Evolutionary conservation across 1,140 invertebrate genomes (phyloP).

Genomic region (Hylyphantes graminicola): DNA sequence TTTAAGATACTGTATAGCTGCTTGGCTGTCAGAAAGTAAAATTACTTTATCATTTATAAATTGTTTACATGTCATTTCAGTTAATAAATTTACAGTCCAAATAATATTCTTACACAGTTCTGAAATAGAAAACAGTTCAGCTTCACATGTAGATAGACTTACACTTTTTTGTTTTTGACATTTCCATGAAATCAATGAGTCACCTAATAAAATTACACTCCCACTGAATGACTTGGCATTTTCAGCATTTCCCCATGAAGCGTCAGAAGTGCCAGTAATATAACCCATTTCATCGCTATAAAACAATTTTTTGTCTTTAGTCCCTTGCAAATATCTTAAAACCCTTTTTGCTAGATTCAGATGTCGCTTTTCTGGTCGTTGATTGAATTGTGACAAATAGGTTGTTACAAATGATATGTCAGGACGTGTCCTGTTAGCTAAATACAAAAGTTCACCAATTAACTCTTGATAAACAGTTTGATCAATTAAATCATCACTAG

Average conservation of each 20-base stretch:
- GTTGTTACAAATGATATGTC: conserved; percentile 62
- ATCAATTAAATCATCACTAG: neutral
- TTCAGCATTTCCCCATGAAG: neutral
- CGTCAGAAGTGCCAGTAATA: neutral
- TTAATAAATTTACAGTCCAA: neutral
- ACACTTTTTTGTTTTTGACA: neutral
- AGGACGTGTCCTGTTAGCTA: conserved; percentile 50
- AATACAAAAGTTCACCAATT: conserved; percentile 59
- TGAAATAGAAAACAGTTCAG: neutral
- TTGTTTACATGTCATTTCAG: neutral
- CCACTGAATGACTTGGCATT: conserved; percentile 4
- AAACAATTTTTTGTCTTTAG: conserved; percentile 12
- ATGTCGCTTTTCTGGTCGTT: neutral
- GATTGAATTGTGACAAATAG: conserved; percentile 12
- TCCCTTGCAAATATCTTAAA: neutral
- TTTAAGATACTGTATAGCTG: neutral
- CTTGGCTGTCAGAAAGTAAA: neutral
- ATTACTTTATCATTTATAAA: neutral
- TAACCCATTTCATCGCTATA: neutral
- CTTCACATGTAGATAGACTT: too few relatives aligned
- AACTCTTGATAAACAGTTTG: conserved; percentile 57
- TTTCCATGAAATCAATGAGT: conserved; percentile 15
- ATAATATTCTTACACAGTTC: neutral
- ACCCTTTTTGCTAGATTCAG: neutral
- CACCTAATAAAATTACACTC: conserved; percentile 4